phyloP scores from a whole-genome alignment of 2,113 vertebrate species.

The Dermatemys mawii region DNA sequence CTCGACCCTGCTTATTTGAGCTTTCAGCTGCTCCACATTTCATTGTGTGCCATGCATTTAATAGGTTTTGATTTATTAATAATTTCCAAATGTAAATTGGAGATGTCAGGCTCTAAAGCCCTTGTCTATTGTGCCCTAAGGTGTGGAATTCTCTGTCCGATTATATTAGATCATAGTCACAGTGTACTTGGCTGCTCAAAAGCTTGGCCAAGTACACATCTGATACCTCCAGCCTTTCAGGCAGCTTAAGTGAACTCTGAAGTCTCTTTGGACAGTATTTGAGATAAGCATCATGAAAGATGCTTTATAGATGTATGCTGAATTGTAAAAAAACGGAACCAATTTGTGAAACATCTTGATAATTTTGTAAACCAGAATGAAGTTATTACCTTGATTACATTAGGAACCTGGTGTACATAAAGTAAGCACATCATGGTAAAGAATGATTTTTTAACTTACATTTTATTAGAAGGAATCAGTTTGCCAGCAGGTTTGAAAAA shows the following conservation, averaged over 20 bases:
- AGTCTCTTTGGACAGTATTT: background rate
- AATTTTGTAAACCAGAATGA: constrained; percentile 54
- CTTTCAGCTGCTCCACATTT: constrained; percentile 20
- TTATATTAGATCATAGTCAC: background rate
- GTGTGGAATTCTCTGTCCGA: background rate
- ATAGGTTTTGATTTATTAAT: constrained; percentile 43
- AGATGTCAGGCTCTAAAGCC: background rate
- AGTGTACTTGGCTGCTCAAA: background rate
- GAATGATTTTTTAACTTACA: background rate
- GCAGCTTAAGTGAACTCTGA: background rate
- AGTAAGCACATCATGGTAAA: constrained; percentile 21
- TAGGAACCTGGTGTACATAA: constrained; percentile 33
- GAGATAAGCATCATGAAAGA: background rate
- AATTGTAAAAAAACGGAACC: constrained; percentile 36
- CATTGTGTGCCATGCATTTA: background rate
- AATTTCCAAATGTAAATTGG: constrained; percentile 40
- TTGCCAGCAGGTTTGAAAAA: background rate
- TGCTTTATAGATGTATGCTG: constrained; percentile 9
- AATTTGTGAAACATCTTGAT: constrained; percentile 53
- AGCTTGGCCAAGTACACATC: background rate
- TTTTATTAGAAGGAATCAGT: constrained; percentile 11
- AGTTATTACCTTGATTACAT: constrained; percentile 65
- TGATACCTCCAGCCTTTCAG: background rate
- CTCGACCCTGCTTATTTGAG: constrained; percentile 21
- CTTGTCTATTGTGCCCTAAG: background rate